These are phyloP conservation scores for Calliopsis andreniformis DNA, from an alignment of 1,140 invertebrate species.

Conservation along the genomic window DNA sequence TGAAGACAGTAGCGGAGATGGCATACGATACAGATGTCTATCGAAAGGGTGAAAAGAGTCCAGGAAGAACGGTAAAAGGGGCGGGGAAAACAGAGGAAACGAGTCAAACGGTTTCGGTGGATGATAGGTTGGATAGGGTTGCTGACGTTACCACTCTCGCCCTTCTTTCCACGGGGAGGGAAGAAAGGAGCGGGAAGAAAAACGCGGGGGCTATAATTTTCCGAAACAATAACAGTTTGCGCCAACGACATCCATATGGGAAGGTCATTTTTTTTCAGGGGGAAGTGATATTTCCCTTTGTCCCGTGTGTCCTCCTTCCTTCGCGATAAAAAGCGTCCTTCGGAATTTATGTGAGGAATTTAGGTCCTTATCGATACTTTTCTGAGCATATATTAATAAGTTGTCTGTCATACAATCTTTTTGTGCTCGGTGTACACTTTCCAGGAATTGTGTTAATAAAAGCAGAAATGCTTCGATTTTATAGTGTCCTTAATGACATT, in stretches of 20 bases:
- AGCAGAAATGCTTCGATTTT: no score
- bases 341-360: background rate
- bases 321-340: background rate
- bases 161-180: background rate
- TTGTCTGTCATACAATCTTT: no score
- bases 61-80: slow-evolving; percentile 19
- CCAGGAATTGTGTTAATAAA: no score
- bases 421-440: no score
- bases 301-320: background rate
- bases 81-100: background rate
- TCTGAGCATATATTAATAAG: no score
- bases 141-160: slow-evolving; percentile 18
- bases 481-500: no score
- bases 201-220: slow-evolving; percentile 48
- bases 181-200: background rate
- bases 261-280: background rate
- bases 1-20: slow-evolving; percentile 45
- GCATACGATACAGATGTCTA: slow-evolving; percentile 52
- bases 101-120: slow-evolving; percentile 43
- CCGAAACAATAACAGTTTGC: slow-evolving; percentile 44
- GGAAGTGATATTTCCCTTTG: slow-evolving; percentile 2
- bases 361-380: no score
- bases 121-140: slow-evolving; percentile 55
- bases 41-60: slow-evolving; percentile 41
- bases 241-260: background rate